Evolutionary conservation across 2,797 vertebrate species (phyloP).

Genomic region (Cetoscarus ocellatus): DNA sequence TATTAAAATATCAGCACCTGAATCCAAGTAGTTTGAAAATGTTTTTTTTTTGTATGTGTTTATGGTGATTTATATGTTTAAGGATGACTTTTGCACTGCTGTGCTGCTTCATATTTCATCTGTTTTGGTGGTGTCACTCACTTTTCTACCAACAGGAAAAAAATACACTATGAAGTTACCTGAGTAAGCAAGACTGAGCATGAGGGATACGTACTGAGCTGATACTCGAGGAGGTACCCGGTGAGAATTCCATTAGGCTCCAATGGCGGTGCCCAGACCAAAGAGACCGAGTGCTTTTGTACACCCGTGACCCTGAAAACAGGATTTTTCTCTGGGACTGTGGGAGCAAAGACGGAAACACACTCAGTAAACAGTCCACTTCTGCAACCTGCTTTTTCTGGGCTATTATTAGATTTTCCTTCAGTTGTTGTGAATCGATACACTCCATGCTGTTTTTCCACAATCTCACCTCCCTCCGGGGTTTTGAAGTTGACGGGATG

Average conservation of each 20-base stretch:
- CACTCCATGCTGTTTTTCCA: conserved; percentile 65
- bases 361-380: conserved; percentile 51
- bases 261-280: conserved; percentile 90
- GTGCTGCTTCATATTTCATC: too few species aligned
- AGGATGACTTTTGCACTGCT: too few species aligned
- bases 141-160: not conserved
- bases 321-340: conserved; percentile 92
- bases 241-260: conserved; percentile 92
- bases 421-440: conserved; percentile 74
- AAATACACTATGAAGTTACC: conserved; percentile 44
- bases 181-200: conserved; percentile 3
- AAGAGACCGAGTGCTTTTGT: conserved; percentile 87
- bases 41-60: too few species aligned
- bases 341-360: conserved; percentile 49
- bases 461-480: conserved; percentile 94
- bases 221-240: conserved; percentile 92
- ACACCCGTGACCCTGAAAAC: conserved; percentile 90
- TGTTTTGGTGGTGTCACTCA: too few species aligned
- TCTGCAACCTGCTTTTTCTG: conserved; percentile 55
- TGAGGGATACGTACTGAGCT: conserved; percentile 90
- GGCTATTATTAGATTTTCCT: conserved; percentile 70
- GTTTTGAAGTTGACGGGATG: conserved; percentile 90
- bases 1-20: too few species aligned
- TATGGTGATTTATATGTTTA: too few species aligned
- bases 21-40: too few species aligned